Evolutionary conservation across 1,140 invertebrate genomes (phyloP), one percentile per base, ranked within the genome.

Genomic region (Maconellicoccus hirsutus): DNA sequence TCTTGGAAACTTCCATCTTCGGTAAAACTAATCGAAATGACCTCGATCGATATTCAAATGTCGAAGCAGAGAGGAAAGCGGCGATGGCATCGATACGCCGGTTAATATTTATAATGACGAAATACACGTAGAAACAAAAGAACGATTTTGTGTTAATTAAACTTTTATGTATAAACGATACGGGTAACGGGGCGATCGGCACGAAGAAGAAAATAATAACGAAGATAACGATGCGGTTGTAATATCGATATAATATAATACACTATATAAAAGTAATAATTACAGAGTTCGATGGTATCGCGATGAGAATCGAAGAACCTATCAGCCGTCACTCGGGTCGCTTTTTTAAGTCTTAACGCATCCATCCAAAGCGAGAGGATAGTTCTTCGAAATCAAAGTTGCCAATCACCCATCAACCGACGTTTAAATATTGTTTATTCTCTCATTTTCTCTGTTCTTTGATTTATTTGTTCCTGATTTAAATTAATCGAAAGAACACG

Each of bases 181-280:
- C 4, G 59, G n/a, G n/a, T n/a, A n/a, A 26, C 8, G 61, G 61
- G 21, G 61, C 59, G 19, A 66, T 8, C 22, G 61, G 25, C 22
- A 66, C 22, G 61, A 66, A 4, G 61, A 66, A 26, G 19, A 66
- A 25, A 10, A 23, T 8, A 66, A 66, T 8, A 66, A 66, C 2
- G 16, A 25, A 25, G 21, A 14, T 66, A 66, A 66, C 21, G 21
- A 66, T 66, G 25, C 16, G 21, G 61, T 14, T 66, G 61, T 66
- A 66, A 66, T 66, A 66, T 66, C 25, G 61, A 66, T 66, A 66
- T 66, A 66, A 66, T 66, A 66, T 66, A 66, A 66, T 66, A 66
- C 61, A 66, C 10, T 23, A 16, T 66, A 66, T 66, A 66, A 66
- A 25, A 66, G 61, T 66, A 66, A 66, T 66, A 66, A 66, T 66